Conservation (phyloP, 2,797 vertebrate genomes). For the Hirundo rustica region DNA sequence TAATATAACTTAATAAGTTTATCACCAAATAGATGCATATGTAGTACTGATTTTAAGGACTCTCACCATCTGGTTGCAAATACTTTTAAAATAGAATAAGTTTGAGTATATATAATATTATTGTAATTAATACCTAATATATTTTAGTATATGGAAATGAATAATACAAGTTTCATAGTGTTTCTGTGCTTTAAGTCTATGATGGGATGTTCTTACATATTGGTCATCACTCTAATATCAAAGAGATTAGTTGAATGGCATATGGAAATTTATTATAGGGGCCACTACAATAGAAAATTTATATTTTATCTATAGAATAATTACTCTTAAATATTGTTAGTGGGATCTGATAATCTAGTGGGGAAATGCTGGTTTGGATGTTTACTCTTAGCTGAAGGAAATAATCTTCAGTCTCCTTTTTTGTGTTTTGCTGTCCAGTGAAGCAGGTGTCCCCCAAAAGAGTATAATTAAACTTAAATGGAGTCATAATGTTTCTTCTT, state of each 20-base stretch:
- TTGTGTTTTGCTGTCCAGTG: neutral
- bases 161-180: neutral
- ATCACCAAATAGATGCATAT: neutral
- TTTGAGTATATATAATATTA: neutral
- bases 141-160: neutral
- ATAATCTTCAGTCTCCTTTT: neutral
- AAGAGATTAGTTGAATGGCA: neutral
- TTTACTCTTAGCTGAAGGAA: neutral
- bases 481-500: neutral
- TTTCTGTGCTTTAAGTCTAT: neutral
- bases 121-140: neutral
- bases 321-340: neutral
- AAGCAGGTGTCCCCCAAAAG: neutral
- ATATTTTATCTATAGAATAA: neutral
- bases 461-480: neutral
- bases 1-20: neutral
- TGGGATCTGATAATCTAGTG: neutral
- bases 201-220: neutral
- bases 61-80: neutral
- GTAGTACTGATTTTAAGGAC: neutral
- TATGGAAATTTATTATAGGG: neutral
- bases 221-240: neutral
- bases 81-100: neutral
- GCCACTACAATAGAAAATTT: neutral
- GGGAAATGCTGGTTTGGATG: fast-evolving